Base-by-base conservation (phyloP, 2,888 invertebrate species). In the Sipha maydis region DNA sequence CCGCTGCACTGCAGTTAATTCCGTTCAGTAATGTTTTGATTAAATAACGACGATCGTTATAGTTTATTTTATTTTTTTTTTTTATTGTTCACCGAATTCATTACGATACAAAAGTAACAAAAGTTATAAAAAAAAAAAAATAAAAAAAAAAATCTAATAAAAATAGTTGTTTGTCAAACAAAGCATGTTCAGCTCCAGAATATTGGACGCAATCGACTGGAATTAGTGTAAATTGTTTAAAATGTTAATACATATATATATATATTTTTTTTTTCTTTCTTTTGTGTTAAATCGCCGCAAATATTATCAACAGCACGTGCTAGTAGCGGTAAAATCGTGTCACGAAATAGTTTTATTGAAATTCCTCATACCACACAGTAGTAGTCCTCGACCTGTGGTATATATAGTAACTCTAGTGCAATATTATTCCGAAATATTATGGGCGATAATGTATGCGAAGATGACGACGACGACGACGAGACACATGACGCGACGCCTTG, bases 131-230 rank as follows among this genome's bases (percentile, higher is more conserved):
- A 48, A 48, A 41, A 9, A 9, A 41, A 56, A 56, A 56, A 19
- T 19, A 56, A 19, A 56, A 56, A 56, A 56, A 3, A 56, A 61
- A 69, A 34, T 34, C 34, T 34, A 34, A 34, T 34, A 69, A 69
- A 28, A n/a, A 69, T 25, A 28, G 28, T 28, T 17, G 69, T 14
- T 69, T 69, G 14, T n/a, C 25, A 28, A 69, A 69, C 69, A 28
- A n/a, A 69, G 69, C 69, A 17, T 28, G 69, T 69, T 69, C 25
- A 17, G 19, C 4, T 34, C 73, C 17, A 73, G 73, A 34, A 77
- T 77, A 77, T 77, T n/a, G 76, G 76, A n/a, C 8, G 76, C 48
- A 77, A 77, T 77, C 69, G 76, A 77, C 38, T n/a, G 76, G 41
- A 77, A 75, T 75, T 75, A 75, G 76, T 28, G n/a, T 4, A 8